Conservation (phyloP, 2,113 vertebrate species). For the Aldabrachelys gigantea region DNA sequence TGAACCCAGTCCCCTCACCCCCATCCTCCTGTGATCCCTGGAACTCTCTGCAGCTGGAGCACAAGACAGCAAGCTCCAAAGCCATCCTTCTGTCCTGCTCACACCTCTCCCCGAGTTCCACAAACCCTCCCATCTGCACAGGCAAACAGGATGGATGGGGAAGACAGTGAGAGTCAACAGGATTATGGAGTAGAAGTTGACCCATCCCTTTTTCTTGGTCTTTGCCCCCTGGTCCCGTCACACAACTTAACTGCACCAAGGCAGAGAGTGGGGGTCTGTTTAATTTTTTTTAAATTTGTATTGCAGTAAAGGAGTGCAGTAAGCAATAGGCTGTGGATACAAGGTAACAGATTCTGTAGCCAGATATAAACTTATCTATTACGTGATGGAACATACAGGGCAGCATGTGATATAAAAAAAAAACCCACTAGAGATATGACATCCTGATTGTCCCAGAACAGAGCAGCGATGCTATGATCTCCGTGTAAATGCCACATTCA, state of each 20-base stretch:
- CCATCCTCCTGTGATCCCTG: not conserved
- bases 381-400: not conserved
- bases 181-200: not conserved
- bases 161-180: not conserved
- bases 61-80: not conserved
- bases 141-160: not conserved
- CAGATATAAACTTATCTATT: not conserved
- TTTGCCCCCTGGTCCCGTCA: not conserved
- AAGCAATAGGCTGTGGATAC: not conserved
- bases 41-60: not conserved
- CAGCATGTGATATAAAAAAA: too few relatives aligned
- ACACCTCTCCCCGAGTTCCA: not conserved
- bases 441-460: not conserved
- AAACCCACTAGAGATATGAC: not conserved
- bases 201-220: not conserved
- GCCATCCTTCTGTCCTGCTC: not conserved
- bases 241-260: too few relatives aligned
- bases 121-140: not conserved
- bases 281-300: not conserved
- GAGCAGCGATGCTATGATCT: not conserved
- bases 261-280: not conserved
- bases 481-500: not conserved
- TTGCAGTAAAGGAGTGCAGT: not conserved
- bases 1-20: not conserved
- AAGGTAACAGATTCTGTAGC: not conserved